phyloP scores from a whole-genome alignment of 2,888 invertebrate species.

The Hydroisotoma schaefferi region DNA sequence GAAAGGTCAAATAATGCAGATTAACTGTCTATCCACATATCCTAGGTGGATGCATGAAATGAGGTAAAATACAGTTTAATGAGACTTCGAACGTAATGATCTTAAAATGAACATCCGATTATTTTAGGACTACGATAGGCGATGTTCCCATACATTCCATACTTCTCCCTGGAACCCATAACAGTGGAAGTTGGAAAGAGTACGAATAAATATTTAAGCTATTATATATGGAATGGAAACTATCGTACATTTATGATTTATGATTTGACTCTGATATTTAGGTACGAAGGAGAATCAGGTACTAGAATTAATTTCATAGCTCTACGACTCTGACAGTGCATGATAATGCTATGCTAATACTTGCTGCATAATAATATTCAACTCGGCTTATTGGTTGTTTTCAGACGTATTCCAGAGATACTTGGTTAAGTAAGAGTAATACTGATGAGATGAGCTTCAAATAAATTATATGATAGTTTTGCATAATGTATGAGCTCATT shows the following conservation, averaged over 20 bases:
- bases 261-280: too few relatives aligned
- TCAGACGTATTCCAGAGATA: constrained; percentile 39
- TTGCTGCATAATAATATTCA: not conserved
- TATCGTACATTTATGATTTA: too few relatives aligned
- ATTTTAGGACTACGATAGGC: constrained; percentile 53
- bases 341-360: too few relatives aligned
- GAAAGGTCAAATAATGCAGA: constrained; percentile 50
- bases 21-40: constrained; percentile 70
- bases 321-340: too few relatives aligned
- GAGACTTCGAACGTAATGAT: too few relatives aligned
- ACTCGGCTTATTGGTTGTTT: constrained; percentile 1
- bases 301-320: not conserved
- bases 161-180: constrained; percentile 68
- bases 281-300: constrained; percentile 11
- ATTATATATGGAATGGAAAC: too few relatives aligned
- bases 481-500: not conserved
- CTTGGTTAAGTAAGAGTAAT: constrained; percentile 35
- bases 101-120: not conserved
- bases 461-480: not conserved
- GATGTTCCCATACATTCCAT: constrained; percentile 60
- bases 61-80: too few relatives aligned
- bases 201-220: too few relatives aligned
- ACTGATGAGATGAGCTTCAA: not conserved
- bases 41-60: constrained; percentile 80
- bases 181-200: constrained; percentile 61